phyloP scores from a whole-genome alignment of 1,140 invertebrate genomes.

The Cotesia vestalis region DNA sequence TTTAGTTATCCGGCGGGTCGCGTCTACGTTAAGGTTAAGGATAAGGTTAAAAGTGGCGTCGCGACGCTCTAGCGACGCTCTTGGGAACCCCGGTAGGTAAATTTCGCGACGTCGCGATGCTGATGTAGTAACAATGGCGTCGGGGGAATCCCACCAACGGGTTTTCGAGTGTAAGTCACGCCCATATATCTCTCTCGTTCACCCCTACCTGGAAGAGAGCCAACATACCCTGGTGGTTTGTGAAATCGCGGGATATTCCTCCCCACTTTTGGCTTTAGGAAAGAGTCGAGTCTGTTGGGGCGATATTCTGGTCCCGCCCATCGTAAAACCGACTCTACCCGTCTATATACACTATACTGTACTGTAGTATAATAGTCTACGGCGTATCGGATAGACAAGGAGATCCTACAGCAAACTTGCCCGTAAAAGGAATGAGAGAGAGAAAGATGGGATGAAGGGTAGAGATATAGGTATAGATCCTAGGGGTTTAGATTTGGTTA shows the following conservation, averaged over 20 bases:
- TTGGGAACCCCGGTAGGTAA: conserved; percentile 28
- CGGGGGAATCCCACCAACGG: conserved; percentile 43
- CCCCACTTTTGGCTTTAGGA: no score
- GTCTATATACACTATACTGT: not conserved
- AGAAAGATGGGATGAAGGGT: conserved; percentile 1
- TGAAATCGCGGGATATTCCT: no score
- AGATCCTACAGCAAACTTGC: no score
- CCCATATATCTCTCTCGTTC: conserved; percentile 29
- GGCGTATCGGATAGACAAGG: no score
- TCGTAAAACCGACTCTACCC: no score
- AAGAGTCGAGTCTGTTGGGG: no score
- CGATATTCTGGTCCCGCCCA: no score
- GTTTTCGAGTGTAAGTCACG: conserved; percentile 28
- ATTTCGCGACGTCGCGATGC: conserved; percentile 4
- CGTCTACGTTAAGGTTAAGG: conserved; percentile 46
- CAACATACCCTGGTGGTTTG: not conserved
- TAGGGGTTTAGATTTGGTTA: conserved; percentile 27
- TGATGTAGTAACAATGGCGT: conserved; percentile 52
- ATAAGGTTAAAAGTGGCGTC: conserved; percentile 53
- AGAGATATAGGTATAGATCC: no score
- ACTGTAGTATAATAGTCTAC: no score
- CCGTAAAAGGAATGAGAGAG: not conserved
- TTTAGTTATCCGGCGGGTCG: conserved; percentile 29
- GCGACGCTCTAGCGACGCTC: conserved; percentile 51
- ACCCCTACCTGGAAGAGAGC: not conserved